phyloP scores from a whole-genome alignment of 2,888 invertebrate genomes.

The Tillus elongatus region DNA sequence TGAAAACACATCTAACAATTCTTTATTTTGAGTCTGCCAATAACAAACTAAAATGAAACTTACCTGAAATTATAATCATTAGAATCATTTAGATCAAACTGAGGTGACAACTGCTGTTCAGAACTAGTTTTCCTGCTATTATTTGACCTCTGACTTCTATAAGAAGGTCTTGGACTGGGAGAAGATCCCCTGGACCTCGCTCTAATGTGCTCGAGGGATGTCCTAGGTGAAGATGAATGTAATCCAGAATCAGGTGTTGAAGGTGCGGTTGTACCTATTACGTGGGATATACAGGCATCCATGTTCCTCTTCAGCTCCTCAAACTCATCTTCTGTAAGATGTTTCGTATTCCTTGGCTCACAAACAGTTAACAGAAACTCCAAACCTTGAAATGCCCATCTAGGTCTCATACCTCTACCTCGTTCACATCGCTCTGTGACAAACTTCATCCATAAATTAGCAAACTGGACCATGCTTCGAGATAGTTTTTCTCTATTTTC shows the following conservation, averaged over 20 bases:
- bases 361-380: constrained; percentile 80
- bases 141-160: constrained; percentile 36
- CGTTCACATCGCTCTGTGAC: constrained; percentile 76
- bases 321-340: constrained; percentile 69
- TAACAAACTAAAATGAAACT: too few relatives aligned
- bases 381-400: constrained; percentile 84
- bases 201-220: constrained; percentile 32
- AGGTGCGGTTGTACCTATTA: constrained; percentile 53
- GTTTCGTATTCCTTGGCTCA: constrained; percentile 72
- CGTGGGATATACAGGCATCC: constrained; percentile 80
- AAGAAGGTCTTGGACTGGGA: constrained; percentile 37
- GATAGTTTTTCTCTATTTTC: constrained; percentile 43
- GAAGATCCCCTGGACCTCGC: constrained; percentile 36
- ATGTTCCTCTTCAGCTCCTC: constrained; percentile 69
- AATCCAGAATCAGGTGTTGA: constrained; percentile 39
- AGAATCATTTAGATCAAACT: too few relatives aligned
- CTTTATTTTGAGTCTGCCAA: too few relatives aligned
- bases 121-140: constrained; percentile 34
- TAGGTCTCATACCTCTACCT: constrained; percentile 61
- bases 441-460: constrained; percentile 83
- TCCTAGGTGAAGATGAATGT: constrained; percentile 33
- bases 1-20: too few relatives aligned
- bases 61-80: too few relatives aligned
- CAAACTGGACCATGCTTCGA: constrained; percentile 57
- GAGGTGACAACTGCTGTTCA: constrained; percentile 21